Evolutionary conservation across 2,113 vertebrate genomes (phyloP).

Genomic region (Manacus vitellinus): DNA sequence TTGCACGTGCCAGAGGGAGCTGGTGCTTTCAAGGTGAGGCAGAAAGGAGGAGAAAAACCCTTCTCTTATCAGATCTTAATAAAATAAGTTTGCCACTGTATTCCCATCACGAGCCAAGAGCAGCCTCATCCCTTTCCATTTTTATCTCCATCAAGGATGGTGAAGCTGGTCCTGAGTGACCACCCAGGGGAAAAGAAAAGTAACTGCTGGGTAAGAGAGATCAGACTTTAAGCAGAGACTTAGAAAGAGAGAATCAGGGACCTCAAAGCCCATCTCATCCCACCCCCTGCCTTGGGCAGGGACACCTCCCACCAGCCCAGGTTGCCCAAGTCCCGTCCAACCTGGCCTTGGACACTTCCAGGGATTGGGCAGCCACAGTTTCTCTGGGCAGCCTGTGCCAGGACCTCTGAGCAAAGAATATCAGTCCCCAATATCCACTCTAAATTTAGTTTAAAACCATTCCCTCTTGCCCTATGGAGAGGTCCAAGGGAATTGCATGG

Average conservation of each 20-base stretch:
- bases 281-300: background rate
- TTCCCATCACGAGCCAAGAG: background rate
- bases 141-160: background rate
- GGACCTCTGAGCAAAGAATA: background rate
- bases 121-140: background rate
- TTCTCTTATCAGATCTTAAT: background rate
- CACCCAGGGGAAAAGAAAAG: background rate
- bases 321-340: accelerated
- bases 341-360: background rate
- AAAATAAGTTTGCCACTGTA: background rate
- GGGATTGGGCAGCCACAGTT: background rate
- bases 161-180: background rate
- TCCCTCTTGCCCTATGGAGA: background rate
- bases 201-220: background rate
- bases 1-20: background rate
- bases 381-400: background rate
- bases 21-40: background rate
- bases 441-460: background rate
- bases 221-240: background rate
- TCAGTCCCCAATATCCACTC: background rate
- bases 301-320: accelerated
- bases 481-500: accelerated
- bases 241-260: background rate
- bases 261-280: background rate
- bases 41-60: background rate